Evolutionary conservation across 2,113 vertebrate genomes (phyloP).

Genomic region (Aspiorhynchus laticeps): DNA sequence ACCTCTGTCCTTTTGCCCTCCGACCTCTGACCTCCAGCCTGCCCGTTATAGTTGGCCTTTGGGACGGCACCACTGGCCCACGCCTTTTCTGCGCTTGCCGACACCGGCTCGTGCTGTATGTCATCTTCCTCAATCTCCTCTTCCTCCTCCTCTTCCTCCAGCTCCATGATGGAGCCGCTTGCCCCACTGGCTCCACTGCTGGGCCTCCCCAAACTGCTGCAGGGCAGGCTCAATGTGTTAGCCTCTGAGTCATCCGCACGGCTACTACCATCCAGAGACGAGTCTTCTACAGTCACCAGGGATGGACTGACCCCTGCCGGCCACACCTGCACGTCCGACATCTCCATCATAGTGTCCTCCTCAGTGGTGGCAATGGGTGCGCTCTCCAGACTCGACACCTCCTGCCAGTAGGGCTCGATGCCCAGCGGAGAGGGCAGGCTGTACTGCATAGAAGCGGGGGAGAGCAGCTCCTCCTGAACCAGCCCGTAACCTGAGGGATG

Average conservation of each 20-base stretch:
- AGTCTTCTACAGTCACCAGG: constrained; percentile 96
- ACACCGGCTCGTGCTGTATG: constrained; percentile 74
- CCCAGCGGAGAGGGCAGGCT: constrained; percentile 91
- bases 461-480: constrained; percentile 96
- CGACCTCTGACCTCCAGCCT: constrained; percentile 95
- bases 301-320: constrained; percentile 91
- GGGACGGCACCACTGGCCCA: constrained; percentile 77
- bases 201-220: constrained; percentile 78
- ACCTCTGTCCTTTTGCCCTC: constrained; percentile 81
- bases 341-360: constrained; percentile 93
- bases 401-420: constrained; percentile 94
- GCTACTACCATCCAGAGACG: constrained; percentile 96
- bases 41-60: constrained; percentile 84
- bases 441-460: constrained; percentile 95
- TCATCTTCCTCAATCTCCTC: constrained; percentile 81
- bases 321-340: constrained; percentile 98
- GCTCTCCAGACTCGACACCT: constrained; percentile 91
- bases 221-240: constrained; percentile 83
- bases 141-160: constrained; percentile 95
- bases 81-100: constrained; percentile 69
- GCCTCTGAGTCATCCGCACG: constrained; percentile 91
- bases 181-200: constrained; percentile 81
- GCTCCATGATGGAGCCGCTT: constrained; percentile 88
- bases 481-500: constrained; percentile 89
- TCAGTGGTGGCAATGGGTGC: constrained; percentile 93